These are phyloP conservation scores for Scomberomorus guttatus DNA, from an alignment of 2,797 vertebrate species.

Conservation along the genomic window DNA sequence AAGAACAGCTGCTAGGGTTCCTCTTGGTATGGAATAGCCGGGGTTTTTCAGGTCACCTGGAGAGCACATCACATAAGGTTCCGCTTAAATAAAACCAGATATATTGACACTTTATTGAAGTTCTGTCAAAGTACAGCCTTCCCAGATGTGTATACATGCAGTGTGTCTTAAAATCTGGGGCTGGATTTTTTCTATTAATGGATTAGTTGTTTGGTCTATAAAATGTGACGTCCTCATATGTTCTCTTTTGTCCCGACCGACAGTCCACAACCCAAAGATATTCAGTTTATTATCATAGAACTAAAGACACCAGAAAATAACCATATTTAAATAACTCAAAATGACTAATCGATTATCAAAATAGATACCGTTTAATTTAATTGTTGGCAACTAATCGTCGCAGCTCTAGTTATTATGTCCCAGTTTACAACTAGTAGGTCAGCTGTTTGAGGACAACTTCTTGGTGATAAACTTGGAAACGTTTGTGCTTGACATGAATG, in stretches of 20 bases:
- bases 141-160: background rate
- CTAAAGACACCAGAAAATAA: too few relatives aligned
- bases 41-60: constrained; percentile 89
- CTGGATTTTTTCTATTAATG: background rate
- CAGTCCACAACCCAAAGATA: too few relatives aligned
- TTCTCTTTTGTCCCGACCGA: too few relatives aligned
- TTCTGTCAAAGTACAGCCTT: background rate
- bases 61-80: constrained; percentile 13
- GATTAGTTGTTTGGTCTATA: too few relatives aligned
- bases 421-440: too few relatives aligned
- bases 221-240: too few relatives aligned
- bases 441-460: background rate
- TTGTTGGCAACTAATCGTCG: too few relatives aligned
- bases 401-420: background rate
- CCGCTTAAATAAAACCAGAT: constrained; percentile 3
- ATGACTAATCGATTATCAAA: too few relatives aligned
- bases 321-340: too few relatives aligned
- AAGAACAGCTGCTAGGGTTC: constrained; percentile 85
- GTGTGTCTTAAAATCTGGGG: background rate
- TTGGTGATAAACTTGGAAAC: background rate
- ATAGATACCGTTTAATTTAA: too few relatives aligned
- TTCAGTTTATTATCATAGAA: too few relatives aligned
- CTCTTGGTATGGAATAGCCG: constrained; percentile 88
- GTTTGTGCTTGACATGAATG: background rate
- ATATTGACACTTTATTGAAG: background rate